Base-by-base conservation (phyloP, 2,797 vertebrate species). In the Clarias platycephalus region DNA sequence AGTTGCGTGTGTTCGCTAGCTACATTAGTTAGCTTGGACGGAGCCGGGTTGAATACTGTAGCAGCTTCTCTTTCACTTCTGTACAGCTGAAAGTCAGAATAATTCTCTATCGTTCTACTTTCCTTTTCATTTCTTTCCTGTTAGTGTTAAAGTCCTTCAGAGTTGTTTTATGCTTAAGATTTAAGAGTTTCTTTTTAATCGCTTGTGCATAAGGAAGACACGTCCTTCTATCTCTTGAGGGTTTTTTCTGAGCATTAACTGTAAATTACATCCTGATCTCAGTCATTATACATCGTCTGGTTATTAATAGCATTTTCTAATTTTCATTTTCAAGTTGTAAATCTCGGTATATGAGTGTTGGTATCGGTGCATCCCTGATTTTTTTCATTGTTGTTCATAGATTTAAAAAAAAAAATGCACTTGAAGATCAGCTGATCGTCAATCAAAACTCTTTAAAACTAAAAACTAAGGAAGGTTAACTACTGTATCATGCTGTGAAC, bases 401-500 rank as follows among this genome's bases (percentile, higher is more conserved):
- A 34, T 31, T 31, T 44, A 0, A 5, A 62, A 63, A 7, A 49
- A 53, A 62, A 60, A 67, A 77, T 58, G 72, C 84, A 78, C 84
- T 85, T 70, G 3, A 57, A 60, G 64, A 31, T 77, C 53, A 70
- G 80, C 53, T 77, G 49, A 62, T 66, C 44, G 2, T 34, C 55
- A 60, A 22, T 60, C n/a, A 40, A 24, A 66, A 79, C 57, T 63
- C 1, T 5, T 76, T 81, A 28, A 40, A 74, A 74, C 18, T 3
- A 28, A 34, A 58, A 34, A 15, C 10, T 24, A 24, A 58, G 28
- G 44, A 31, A 31, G 1, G 5, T 58, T 34, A 13, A 24, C 4
- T 34, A 24, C 74, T 76, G 74, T 76, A 24, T 76, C 18, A 57
- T 58, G 72, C 72, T 76, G 72, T 76, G 53, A 76, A 57, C 49